Evolutionary conservation across 2,797 vertebrate species (phyloP), one percentile per base, ranked within the genome.

Genomic region (Vireo griseus): DNA sequence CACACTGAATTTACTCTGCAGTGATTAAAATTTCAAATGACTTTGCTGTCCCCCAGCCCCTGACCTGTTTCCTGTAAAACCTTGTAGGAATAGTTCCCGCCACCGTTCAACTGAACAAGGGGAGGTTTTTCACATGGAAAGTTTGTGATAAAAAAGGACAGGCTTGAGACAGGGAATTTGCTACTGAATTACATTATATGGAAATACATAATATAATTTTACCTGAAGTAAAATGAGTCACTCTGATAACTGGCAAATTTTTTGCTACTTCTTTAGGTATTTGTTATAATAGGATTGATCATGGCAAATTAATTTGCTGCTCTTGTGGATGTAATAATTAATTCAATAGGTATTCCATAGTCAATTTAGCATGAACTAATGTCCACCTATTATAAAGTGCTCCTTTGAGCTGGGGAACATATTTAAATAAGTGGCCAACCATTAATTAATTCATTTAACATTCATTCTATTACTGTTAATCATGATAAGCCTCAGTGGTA

Each of bases 371-470:
- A 88, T 37, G 94, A 91, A 94, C 85, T 97, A 95, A 96, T 97
- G 96, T 96, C 95, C 96, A 97, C 95, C 97, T 97, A 97, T 96
- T 96, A 95, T 85, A 72, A 96, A 97, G 86, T 95, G 74, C 85
- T 96, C 97, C 89, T 95, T 87, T 94, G 96, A 94, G 85, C 92
- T 92, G 94, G 88, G 88, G 96, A 97, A 93, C 95, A 96, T 97
- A 97, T 97, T 97, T 92, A 97, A 97, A 95, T 96, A 97, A 97
- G 96, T 97, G 90, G 94, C 95, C 93, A 96, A 67, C 94, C 93
- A 96, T 97, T 97, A 97, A 97, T 97, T 96, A 97, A 97, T 97
- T 96, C 88, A 87, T 97, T 94, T 95, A 97, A 97, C 93, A 96
- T 93, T 96, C 88, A 97, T 90, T 96, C 96, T 96, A 90, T 95